Percentiles rank a stretch among this genome's conserved stretches.
phyloP scores from a whole-genome alignment of 2,888 invertebrate genomes.

The Tiliacea citrago region DNA sequence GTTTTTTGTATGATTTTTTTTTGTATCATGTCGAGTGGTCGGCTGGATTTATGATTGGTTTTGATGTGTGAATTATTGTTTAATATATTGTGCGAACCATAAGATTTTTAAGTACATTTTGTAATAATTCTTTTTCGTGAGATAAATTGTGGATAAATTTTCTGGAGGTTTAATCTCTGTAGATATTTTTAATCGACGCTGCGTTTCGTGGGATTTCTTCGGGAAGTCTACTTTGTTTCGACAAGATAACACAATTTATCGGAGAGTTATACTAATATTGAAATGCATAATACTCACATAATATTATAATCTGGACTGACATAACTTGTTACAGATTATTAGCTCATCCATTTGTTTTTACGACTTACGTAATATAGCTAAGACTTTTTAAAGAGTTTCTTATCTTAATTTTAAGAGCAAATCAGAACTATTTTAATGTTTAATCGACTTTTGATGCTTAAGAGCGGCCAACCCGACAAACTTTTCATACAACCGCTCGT shows the following conservation, averaged over 20 bases:
- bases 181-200: neutral
- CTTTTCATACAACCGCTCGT: no score
- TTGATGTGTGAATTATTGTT: conserved; percentile 38
- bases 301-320: neutral
- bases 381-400: no score
- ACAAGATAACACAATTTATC: no score
- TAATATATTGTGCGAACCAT: conserved; percentile 16
- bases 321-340: conserved; percentile 11
- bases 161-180: conserved; percentile 3
- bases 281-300: neutral
- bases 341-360: conserved; percentile 8
- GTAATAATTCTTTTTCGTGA: conserved; percentile 39
- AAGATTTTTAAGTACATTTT: conserved; percentile 49
- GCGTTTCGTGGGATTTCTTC: neutral
- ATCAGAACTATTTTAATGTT: neutral
- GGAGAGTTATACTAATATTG: neutral
- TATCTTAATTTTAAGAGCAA: conserved; percentile 10
- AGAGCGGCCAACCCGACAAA: no score
- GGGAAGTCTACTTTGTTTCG: neutral
- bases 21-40: conserved; percentile 28
- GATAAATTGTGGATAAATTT: conserved; percentile 6
- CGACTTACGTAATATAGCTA: neutral
- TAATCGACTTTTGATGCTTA: neutral
- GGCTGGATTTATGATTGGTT: conserved; percentile 42
- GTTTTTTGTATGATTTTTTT: conserved; percentile 48